Conservation (phyloP, 2,888 invertebrate genomes). For the Xanthia togata region DNA sequence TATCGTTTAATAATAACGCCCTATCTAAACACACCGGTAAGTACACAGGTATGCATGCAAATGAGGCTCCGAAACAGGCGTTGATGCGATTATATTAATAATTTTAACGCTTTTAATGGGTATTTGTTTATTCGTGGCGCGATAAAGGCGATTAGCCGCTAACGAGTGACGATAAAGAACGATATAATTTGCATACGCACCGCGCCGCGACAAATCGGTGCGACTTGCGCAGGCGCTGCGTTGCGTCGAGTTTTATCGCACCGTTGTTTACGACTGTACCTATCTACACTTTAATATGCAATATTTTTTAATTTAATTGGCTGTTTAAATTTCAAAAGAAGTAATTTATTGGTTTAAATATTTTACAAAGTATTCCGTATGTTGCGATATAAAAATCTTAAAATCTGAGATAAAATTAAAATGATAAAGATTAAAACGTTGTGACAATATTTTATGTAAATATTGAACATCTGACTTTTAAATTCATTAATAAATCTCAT, state of each 20-base stretch:
- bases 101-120: constrained; percentile 83
- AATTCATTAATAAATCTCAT: constrained; percentile 15
- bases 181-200: constrained; percentile 76
- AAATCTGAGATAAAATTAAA: constrained; percentile 34
- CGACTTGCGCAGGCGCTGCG: constrained; percentile 47
- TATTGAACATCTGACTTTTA: constrained; percentile 31
- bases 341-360: constrained; percentile 56
- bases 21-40: constrained; percentile 78
- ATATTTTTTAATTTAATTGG: constrained; percentile 59
- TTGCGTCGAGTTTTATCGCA: constrained; percentile 44
- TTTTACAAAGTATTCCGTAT: constrained; percentile 40
- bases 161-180: constrained; percentile 78
- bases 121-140: constrained; percentile 85
- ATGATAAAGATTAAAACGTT: constrained; percentile 31
- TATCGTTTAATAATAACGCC: constrained; percentile 80
- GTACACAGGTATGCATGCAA: constrained; percentile 74
- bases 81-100: constrained; percentile 84
- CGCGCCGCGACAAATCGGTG: constrained; percentile 60
- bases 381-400: constrained; percentile 18
- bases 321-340: constrained; percentile 34
- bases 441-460: constrained; percentile 46
- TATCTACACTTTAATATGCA: constrained; percentile 46
- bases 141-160: constrained; percentile 83
- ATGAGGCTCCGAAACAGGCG: constrained; percentile 71
- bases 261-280: constrained; percentile 52